Evolutionary conservation across 2,113 vertebrate species (phyloP).

Genomic region (Tricholaema leucomelas): DNA sequence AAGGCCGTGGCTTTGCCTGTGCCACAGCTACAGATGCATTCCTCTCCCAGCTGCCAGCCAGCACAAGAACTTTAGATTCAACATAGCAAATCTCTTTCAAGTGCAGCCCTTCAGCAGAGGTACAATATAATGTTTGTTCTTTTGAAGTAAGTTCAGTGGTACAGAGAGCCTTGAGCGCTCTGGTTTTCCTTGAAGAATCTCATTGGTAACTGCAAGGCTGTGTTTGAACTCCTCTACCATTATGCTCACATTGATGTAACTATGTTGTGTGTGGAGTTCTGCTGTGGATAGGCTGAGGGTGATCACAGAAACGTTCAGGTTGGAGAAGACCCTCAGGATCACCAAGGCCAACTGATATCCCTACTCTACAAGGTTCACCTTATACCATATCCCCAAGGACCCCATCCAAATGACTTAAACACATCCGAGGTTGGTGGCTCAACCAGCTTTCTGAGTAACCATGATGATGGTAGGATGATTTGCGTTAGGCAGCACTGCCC

Average conservation of each 20-base stretch:
- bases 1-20: conserved; percentile 94
- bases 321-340: too few relatives aligned
- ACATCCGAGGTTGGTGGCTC: too few relatives aligned
- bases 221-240: conserved; percentile 95
- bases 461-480: conserved; percentile 76
- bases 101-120: conserved; percentile 91
- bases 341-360: too few relatives aligned
- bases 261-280: conserved; percentile 95
- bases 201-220: conserved; percentile 92
- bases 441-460: too few relatives aligned
- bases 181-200: conserved; percentile 93
- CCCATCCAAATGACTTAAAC: too few relatives aligned
- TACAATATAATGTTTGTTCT: conserved; percentile 97
- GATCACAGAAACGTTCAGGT: background rate
- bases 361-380: too few relatives aligned
- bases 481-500: conserved; percentile 94
- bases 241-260: conserved; percentile 90
- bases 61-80: conserved; percentile 94
- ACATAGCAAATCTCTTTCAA: conserved; percentile 94
- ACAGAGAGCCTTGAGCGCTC: conserved; percentile 97
- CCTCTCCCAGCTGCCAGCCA: conserved; percentile 93
- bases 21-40: conserved; percentile 94
- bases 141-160: conserved; percentile 92
- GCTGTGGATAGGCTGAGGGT: conserved; percentile 94
- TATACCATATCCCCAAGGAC: too few relatives aligned